Percentiles rank a stretch among this genome's conserved stretches.
Evolutionary conservation across 2,797 vertebrate species (phyloP).

Genomic region (Cossypha heuglini): DNA sequence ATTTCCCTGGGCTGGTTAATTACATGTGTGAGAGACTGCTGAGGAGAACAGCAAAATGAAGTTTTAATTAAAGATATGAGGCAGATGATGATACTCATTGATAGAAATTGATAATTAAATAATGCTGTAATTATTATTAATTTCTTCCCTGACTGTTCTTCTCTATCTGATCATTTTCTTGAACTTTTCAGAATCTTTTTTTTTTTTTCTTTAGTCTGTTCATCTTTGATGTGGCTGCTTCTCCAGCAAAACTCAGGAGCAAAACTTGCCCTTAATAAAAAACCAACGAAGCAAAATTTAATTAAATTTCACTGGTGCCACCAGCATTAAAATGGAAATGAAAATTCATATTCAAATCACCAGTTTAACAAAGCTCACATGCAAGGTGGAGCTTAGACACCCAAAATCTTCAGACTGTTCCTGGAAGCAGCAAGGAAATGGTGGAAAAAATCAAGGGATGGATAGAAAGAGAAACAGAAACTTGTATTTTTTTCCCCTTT

Average conservation of each 20-base stretch:
- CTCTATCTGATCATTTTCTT: neutral
- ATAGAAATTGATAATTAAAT: slow-evolving; percentile 28
- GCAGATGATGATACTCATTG: neutral
- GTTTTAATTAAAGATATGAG: slow-evolving; percentile 41
- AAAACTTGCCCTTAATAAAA: neutral
- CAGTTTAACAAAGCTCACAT: neutral
- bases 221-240: neutral
- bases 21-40: neutral
- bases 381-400: neutral
- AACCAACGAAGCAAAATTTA: neutral
- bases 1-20: neutral
- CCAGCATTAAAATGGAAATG: neutral
- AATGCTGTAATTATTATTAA: slow-evolving; percentile 33
- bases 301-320: neutral
- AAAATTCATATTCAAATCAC: neutral
- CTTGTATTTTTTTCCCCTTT: neutral
- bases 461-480: neutral
- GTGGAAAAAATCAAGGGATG: neutral
- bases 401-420: neutral
- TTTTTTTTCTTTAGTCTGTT: neutral
- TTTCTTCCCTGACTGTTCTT: neutral
- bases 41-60: neutral
- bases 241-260: neutral
- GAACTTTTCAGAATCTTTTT: neutral
- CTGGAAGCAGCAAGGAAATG: neutral